These are phyloP conservation scores for Aselliscus stoliczkanus DNA, from an alignment of 2,797 vertebrate species.

Conservation along the genomic window DNA sequence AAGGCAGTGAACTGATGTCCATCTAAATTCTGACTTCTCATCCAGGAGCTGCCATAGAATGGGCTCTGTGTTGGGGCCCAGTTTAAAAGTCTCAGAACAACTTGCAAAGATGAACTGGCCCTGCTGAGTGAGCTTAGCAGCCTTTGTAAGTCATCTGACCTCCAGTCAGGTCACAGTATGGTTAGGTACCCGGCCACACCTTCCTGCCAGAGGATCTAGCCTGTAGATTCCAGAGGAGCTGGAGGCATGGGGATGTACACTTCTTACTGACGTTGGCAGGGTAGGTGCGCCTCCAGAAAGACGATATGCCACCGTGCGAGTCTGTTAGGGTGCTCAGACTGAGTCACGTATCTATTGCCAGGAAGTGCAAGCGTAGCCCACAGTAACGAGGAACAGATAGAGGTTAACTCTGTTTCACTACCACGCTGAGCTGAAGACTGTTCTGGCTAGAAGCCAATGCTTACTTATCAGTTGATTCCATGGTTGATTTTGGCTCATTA, in stretches of 20 bases:
- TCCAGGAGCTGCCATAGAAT: background rate
- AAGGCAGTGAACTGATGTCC: background rate
- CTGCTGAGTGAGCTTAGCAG: background rate
- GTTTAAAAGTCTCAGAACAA: background rate
- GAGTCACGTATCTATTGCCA: background rate
- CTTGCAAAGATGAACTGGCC: background rate
- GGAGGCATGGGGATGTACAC: rapidly evolving
- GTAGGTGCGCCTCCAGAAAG: background rate
- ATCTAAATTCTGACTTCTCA: background rate
- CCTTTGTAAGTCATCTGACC: background rate
- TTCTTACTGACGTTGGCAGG: background rate
- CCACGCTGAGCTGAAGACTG: background rate
- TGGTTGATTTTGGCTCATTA: background rate
- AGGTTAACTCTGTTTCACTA: background rate
- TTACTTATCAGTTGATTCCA: background rate
- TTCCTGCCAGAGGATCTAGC: background rate
- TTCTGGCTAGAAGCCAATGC: background rate
- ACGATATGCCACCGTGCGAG: background rate
- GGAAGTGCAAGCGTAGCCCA: background rate
- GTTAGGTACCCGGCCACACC: background rate
- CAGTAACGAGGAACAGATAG: background rate
- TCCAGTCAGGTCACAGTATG: background rate
- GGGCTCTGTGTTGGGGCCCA: background rate
- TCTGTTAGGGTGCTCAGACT: background rate
- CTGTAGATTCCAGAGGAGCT: background rate